These are phyloP conservation scores for Aegithalos caudatus DNA, from an alignment of 2,113 vertebrate genomes.

Conservation along the genomic window DNA sequence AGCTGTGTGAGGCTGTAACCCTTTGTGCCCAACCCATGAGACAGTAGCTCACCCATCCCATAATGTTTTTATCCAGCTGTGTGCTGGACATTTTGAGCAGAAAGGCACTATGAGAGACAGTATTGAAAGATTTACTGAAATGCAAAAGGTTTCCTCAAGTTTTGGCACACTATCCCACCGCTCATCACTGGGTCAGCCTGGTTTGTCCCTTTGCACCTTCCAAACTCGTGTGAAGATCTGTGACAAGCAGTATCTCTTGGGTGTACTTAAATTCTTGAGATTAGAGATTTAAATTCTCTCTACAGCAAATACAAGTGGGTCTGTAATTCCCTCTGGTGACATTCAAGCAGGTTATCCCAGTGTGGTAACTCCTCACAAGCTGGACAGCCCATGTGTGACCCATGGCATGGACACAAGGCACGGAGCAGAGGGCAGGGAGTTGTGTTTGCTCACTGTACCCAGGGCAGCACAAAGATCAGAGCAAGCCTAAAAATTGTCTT, in stretches of 20 bases:
- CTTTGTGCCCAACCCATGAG: accelerated
- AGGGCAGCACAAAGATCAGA: not conserved
- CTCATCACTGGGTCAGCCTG: not conserved
- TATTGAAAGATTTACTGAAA: not conserved
- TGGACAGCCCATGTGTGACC: not conserved
- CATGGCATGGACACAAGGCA: not conserved
- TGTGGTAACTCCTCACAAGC: not conserved
- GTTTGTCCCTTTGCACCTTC: not conserved
- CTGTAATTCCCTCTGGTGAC: not conserved
- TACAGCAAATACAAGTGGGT: not conserved
- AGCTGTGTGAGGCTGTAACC: not conserved
- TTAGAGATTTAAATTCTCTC: not conserved
- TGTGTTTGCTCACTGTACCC: not conserved
- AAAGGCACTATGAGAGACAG: not conserved
- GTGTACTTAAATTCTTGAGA: not conserved
- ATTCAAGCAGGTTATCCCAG: not conserved
- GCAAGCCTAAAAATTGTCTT: not conserved
- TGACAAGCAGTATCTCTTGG: not conserved
- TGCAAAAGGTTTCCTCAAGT: not conserved
- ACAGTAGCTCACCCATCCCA: not conserved
- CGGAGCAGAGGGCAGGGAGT: not conserved
- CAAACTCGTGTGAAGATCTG: not conserved
- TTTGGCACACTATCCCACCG: not conserved
- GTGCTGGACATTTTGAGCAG: not conserved
- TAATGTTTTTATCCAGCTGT: not conserved